Evolutionary conservation across 2,888 invertebrate genomes (phyloP).

Genomic region (Pyrrhia umbra): DNA sequence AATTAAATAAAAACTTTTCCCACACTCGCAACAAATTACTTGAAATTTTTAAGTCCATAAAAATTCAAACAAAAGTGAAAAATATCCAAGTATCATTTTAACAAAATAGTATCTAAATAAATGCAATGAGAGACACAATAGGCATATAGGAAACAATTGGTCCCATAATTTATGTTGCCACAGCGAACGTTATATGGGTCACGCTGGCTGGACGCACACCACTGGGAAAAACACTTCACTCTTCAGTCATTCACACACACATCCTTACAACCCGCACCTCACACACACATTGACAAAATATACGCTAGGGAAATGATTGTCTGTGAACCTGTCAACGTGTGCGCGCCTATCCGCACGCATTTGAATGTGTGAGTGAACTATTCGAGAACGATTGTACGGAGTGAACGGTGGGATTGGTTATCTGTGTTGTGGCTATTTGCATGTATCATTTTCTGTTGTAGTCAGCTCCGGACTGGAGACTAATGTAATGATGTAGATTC

Average conservation of each 20-base stretch:
- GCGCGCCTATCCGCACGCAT: not conserved
- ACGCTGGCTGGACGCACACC: constrained; percentile 56
- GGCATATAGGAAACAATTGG: constrained; percentile 84
- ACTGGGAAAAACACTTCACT: constrained; percentile 46
- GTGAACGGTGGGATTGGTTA: constrained; percentile 53
- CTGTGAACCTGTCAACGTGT: constrained; percentile 1
- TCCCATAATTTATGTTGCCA: constrained; percentile 80
- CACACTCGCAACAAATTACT: too few species aligned
- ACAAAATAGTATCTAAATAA: constrained; percentile 71
- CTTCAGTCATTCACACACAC: constrained; percentile 52
- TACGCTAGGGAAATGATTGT: not conserved
- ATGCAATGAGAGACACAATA: constrained; percentile 74
- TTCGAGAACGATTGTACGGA: constrained; percentile 41
- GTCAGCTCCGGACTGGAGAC: constrained; percentile 64
- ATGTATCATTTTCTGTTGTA: constrained; percentile 80
- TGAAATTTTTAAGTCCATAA: constrained; percentile 53
- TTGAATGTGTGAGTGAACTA: constrained; percentile 51
- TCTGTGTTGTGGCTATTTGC: constrained; percentile 67
- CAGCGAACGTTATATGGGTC: constrained; percentile 73
- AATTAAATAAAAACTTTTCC: too few species aligned
- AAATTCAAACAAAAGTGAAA: constrained; percentile 62
- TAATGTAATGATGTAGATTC: constrained; percentile 52
- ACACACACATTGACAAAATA: constrained; percentile 15
- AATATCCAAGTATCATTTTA: constrained; percentile 62
- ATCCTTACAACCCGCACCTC: not conserved